Base-by-base conservation (phyloP, 2,797 vertebrate species). In the Ptychobarbus kaznakovi region DNA sequence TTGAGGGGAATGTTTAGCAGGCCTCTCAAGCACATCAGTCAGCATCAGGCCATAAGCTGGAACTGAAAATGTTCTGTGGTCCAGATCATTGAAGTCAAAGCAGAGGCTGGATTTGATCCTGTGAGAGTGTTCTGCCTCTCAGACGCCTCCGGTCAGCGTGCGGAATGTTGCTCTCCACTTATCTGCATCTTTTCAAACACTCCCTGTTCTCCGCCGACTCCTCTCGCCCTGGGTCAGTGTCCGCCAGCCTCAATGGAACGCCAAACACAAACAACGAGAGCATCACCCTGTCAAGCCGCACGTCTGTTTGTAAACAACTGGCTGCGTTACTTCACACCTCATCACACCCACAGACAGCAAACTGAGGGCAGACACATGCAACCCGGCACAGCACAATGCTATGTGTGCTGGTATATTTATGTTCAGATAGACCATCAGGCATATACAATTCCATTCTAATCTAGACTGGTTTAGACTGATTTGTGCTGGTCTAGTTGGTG, bases 101-200 rank as follows among this genome's bases (percentile, higher is more conserved):
- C 83, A 80, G 68, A 74, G 77, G 77, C 35, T 56, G 77, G 80
- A 76, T 87, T 80, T 87, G 77, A 75, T 70, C 80, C 73, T 86
- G 79, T 69, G 81, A 61, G 78, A 82, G 61, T 87, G 70, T 86
- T 88, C 86, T 87, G 73, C 73, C 69, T 80, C 83, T 88, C 53
- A 74, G 46, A 83, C 35, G 70, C 86, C 88, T 80, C 74, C 46
- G 35, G 69, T 75, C 74, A 63, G 82, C 38, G 25, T 72, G 56
- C 82, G 84, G 81, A 89, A 88, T 88, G 89, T 87, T 90, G 86
- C 86, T 68, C 81, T 87, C 79, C 38, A 77, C 88, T 90, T 90
- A 89, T 91, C 90, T 89, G 77, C 73, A 83, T 75, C 87, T 86
- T 84, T 91, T 87, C 85, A 91, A 91, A 91, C 89, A 91, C 86